These are phyloP conservation scores for Leptosomus discolor DNA, from an alignment of 2,113 vertebrate species.

Conservation along the genomic window DNA sequence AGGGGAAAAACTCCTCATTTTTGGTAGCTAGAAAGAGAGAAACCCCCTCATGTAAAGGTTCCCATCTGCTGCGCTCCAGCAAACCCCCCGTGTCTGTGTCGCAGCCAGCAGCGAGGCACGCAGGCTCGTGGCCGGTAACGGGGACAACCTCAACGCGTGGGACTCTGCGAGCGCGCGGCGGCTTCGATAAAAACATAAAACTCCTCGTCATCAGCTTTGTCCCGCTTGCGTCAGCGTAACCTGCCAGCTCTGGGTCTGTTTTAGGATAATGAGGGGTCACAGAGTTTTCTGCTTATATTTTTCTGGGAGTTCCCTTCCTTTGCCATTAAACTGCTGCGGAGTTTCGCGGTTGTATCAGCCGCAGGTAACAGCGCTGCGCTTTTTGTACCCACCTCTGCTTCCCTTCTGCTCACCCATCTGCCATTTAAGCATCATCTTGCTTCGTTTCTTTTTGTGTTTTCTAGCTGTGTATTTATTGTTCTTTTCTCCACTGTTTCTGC, in stretches of 20 bases:
- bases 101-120: not conserved
- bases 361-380: not conserved
- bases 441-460: not conserved
- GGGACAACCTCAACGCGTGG: rapidly evolving
- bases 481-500: not conserved
- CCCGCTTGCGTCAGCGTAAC: not conserved
- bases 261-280: not conserved
- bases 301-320: not conserved
- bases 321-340: not conserved
- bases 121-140: rapidly evolving
- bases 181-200: rapidly evolving
- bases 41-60: not conserved
- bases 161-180: rapidly evolving
- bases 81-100: not conserved
- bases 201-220: conserved; percentile 1
- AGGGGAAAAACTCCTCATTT: not conserved
- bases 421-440: not conserved
- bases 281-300: not conserved
- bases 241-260: not conserved
- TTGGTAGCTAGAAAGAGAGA: not conserved
- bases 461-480: not conserved
- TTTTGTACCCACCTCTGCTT: not conserved
- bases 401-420: not conserved
- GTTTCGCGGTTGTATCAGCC: not conserved
- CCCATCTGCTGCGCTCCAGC: not conserved